Evolutionary conservation across 2,113 vertebrate genomes (phyloP).

Genomic region (Urocolius indicus): DNA sequence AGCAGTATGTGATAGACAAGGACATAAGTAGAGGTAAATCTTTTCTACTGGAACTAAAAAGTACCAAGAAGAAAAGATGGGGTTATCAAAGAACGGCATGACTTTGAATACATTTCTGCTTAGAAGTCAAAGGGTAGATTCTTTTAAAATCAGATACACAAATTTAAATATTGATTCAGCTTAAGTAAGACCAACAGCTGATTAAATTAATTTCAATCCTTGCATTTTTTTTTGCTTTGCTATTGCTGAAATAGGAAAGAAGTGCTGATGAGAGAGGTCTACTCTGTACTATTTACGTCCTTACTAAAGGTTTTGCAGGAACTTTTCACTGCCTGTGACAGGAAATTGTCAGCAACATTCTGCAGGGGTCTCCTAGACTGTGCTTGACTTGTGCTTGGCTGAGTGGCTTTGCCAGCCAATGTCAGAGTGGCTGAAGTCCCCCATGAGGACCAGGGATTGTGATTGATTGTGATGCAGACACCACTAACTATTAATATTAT

Average conservation of each 20-base stretch:
- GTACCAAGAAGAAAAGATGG: not conserved
- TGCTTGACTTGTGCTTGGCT: too few relatives aligned
- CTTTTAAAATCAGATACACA: not conserved
- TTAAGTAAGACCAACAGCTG: not conserved
- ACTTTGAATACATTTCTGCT: not conserved
- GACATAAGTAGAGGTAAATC: not conserved
- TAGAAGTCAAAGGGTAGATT: not conserved
- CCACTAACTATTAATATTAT: too few relatives aligned
- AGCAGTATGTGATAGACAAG: not conserved
- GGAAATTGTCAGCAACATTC: too few relatives aligned
- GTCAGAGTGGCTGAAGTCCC: too few relatives aligned
- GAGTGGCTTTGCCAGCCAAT: too few relatives aligned
- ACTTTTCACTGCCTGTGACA: not conserved
- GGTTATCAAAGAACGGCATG: not conserved
- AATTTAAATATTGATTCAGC: slow-evolving; percentile 19
- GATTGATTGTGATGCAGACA: too few relatives aligned
- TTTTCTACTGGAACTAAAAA: not conserved
- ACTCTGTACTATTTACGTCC: not conserved
- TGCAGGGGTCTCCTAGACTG: too few relatives aligned
- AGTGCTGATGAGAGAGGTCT: not conserved
- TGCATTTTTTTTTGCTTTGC: not conserved
- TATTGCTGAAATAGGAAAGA: not conserved
- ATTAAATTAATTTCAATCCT: not conserved
- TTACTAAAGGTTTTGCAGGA: not conserved
- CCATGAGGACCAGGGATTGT: too few relatives aligned